Evolutionary conservation across 2,113 vertebrate species (phyloP).

Genomic region (Lepidothrix coronata): DNA sequence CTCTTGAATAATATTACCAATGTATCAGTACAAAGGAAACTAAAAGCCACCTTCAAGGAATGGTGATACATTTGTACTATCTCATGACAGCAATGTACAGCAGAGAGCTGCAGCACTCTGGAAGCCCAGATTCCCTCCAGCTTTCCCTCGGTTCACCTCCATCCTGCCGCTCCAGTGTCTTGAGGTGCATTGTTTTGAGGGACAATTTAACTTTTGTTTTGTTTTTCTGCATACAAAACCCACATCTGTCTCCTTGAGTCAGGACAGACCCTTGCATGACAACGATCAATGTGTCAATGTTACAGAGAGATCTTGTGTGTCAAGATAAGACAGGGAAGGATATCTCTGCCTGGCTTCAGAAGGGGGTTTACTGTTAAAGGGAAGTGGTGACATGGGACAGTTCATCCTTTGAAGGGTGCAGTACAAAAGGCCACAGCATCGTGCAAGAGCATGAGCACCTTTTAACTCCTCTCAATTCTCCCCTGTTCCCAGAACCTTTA

Average conservation of each 20-base stretch:
- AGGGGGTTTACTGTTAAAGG: background rate
- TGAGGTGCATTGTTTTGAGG: background rate
- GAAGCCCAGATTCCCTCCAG: background rate
- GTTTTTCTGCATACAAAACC: background rate
- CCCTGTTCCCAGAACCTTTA: constrained; percentile 26
- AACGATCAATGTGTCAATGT: background rate
- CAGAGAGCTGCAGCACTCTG: background rate
- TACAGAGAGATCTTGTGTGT: background rate
- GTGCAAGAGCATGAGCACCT: background rate
- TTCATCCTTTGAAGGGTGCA: background rate
- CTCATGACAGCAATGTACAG: background rate
- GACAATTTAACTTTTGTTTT: background rate
- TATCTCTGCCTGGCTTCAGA: background rate
- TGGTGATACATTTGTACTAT: background rate
- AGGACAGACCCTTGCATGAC: background rate
- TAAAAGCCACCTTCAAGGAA: background rate
- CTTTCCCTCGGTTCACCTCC: background rate
- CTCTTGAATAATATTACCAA: background rate
- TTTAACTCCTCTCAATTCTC: background rate
- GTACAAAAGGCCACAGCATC: background rate
- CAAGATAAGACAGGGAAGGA: background rate
- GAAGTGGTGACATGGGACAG: background rate
- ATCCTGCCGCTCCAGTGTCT: background rate
- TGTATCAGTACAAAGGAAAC: background rate
- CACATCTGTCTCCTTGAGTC: background rate